These are phyloP conservation scores for Acropora tenuis DNA, from an alignment of 64 coral and sea anemone genomes.

Conservation along the genomic window DNA sequence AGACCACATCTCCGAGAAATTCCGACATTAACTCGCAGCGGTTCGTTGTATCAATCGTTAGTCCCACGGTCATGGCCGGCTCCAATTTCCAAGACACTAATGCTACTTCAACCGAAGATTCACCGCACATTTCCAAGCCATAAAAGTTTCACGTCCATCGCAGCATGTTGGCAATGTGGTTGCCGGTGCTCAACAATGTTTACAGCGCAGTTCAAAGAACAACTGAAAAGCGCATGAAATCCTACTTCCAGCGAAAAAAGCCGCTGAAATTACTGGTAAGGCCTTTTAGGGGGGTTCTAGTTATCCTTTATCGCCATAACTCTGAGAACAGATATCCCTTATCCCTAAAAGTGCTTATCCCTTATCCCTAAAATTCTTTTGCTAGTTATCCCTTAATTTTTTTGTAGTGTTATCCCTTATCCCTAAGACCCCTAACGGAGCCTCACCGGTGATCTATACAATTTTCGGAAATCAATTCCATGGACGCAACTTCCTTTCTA, in stretches of 20 bases:
- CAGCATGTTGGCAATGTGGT: not conserved
- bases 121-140: constrained; percentile 15
- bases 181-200: constrained; percentile 14
- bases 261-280: not conserved
- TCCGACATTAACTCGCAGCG: too few relatives aligned
- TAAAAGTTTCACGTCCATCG: constrained; percentile 24
- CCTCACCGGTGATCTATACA: not conserved
- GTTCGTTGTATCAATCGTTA: too few relatives aligned
- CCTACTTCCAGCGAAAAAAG: not conserved
- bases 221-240: not conserved
- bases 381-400: too few relatives aligned
- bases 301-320: too few relatives aligned
- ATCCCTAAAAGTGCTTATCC: too few relatives aligned
- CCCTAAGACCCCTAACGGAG: too few relatives aligned
- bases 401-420: too few relatives aligned
- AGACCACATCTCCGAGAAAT: too few relatives aligned
- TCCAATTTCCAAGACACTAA: not conserved
- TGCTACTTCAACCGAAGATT: not conserved
- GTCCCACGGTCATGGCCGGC: too few relatives aligned
- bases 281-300: too few relatives aligned
- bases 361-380: too few relatives aligned
- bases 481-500: not conserved
- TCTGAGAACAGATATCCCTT: too few relatives aligned
- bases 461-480: not conserved
- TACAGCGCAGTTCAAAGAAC: constrained; percentile 15